Conservation (phyloP, 2,888 invertebrate species). For the Himalopsyche tibetana region DNA sequence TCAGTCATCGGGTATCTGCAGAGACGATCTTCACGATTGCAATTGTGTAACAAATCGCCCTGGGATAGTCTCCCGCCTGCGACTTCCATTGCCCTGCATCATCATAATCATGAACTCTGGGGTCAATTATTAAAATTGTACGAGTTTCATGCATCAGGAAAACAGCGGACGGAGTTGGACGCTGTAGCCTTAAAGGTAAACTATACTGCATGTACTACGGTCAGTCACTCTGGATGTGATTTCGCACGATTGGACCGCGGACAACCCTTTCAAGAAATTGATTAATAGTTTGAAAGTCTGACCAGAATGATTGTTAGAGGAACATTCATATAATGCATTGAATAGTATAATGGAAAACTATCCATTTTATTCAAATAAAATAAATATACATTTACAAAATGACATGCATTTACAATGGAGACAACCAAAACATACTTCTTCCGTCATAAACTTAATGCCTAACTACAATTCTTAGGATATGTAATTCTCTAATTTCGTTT, state of each 20-base stretch:
- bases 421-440: not conserved
- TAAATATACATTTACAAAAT: too few relatives aligned
- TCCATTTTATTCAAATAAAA: too few relatives aligned
- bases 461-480: too few relatives aligned
- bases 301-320: too few relatives aligned
- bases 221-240: slow-evolving; percentile 32
- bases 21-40: slow-evolving; percentile 62
- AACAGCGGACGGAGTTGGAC: slow-evolving; percentile 24
- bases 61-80: slow-evolving; percentile 60
- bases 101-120: slow-evolving; percentile 56
- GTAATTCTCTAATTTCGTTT: too few relatives aligned
- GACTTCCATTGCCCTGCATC: slow-evolving; percentile 50
- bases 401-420: too few relatives aligned
- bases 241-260: slow-evolving; percentile 11
- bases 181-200: not conserved
- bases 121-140: slow-evolving; percentile 65
- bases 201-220: not conserved
- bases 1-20: slow-evolving; percentile 51
- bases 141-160: slow-evolving; percentile 60
- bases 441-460: too few relatives aligned
- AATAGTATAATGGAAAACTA: too few relatives aligned
- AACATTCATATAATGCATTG: too few relatives aligned
- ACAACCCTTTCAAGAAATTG: not conserved
- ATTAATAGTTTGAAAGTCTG: not conserved
- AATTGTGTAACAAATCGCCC: slow-evolving; percentile 64